phyloP scores from a whole-genome alignment of 2,113 vertebrate genomes.

The Colistium nudipinnis region DNA sequence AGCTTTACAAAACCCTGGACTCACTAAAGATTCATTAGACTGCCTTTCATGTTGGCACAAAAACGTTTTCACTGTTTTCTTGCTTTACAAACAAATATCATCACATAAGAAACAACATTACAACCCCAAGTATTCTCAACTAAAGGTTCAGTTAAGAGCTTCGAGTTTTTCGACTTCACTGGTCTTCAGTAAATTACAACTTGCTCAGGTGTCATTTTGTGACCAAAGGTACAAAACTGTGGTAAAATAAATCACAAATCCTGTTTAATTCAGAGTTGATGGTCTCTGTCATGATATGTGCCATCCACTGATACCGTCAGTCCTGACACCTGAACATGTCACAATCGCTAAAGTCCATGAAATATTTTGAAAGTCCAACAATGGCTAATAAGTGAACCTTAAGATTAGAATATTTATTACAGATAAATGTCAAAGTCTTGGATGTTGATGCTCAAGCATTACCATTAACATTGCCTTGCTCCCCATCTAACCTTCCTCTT shows the following conservation, averaged over 20 bases:
- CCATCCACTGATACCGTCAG: neutral
- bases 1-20: neutral
- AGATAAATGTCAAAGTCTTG: neutral
- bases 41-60: too few species aligned
- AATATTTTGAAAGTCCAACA: neutral
- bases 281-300: neutral
- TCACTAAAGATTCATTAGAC: too few species aligned
- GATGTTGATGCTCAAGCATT: conserved; percentile 22
- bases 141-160: neutral
- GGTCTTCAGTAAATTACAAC: neutral
- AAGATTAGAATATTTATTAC: neutral
- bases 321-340: neutral
- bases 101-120: neutral
- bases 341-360: neutral
- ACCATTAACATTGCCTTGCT: conserved; percentile 53
- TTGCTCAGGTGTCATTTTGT: neutral
- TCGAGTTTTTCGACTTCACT: neutral
- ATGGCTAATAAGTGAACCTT: neutral
- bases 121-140: neutral
- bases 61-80: neutral
- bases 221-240: neutral
- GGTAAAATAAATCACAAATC: neutral
- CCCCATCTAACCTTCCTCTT: conserved; percentile 47
- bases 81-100: conserved; percentile 56
- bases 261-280: neutral